Evolutionary conservation across 2,113 vertebrate species (phyloP), one percentile per base, ranked within the genome.

Genomic region (Phasianus colchicus): DNA sequence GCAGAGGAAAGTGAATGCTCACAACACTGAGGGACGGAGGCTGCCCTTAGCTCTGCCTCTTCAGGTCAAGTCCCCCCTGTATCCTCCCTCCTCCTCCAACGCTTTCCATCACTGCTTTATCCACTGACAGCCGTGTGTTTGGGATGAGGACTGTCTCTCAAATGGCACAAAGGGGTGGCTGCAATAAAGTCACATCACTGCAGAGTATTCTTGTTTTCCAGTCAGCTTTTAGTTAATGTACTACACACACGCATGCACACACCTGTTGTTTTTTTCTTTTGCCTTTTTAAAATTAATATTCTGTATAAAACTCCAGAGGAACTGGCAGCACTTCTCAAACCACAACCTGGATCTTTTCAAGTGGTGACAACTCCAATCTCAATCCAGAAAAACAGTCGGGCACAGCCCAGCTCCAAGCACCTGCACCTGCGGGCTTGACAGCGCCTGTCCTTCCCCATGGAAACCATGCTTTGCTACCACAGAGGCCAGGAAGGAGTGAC

Each of bases 331-430:
- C 21, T 72, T 89, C 72, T 86, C 47, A 88, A 95, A 77, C 64
- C 72, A 72, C 85, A 83, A 81, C 79, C 61, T 92, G 60, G 90
- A 83, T 90, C 82, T 88, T 94, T 88, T 91, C 65, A 91, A 64
- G 55, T 36, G 42, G 47, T 74, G 69, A 78, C 93, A 89, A 74
- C 38, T 93, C 50, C 93, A 55, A 83, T 88, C 65, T 64, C 74
- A 61, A 83, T 96, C 88, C 91, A 95, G 79, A 57, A 85, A 83
- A 89, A 65, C 90, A 83, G 79, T 36, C 74, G 60, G 0, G 9
- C 89, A 91, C 87, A 86, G 65, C 65, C 32, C 65, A 86, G 2
- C 61, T 86, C 80, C n/a, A 64, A 88, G 47, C 85, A 91, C 58
- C 71, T 69, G 72, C 87, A 67, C 43, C 36, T 50, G 30, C 27